Evolutionary conservation across 2,797 vertebrate genomes (phyloP), one percentile per base, ranked within the genome.

Genomic region (Pteropus rufus): DNA sequence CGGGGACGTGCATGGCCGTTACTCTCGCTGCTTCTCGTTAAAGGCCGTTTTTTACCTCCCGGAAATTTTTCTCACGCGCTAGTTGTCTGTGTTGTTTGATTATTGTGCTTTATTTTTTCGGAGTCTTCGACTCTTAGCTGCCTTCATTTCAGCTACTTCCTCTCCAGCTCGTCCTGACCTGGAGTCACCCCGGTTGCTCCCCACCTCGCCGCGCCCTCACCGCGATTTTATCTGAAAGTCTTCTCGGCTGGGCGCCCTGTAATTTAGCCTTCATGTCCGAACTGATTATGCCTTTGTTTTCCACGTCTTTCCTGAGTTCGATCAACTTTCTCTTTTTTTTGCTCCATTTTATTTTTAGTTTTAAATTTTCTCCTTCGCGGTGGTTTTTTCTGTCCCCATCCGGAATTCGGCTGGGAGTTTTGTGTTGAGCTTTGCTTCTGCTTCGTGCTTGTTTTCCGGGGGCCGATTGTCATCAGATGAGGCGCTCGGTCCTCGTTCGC

Each of bases 1-100:
- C 0, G 7, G 58, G n/a, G 19, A 4, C n/a, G 6, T 15, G 6
- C 1, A 2, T 16, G 4, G 58, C 7, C 26, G 2, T 23, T 21
- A 36, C 21, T 44, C n/a, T 21, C 7, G 18, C 70, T 41, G 5
- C n/a, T 65, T 26, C n/a, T 44, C 34, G 9, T 16, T 16, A 34
- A 34, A 49, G 31, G 7, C 41, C 41, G 9, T 23, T 26, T 49
- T 10, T n/a, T 16, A 52, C 21, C 11, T 12, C 24, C 81, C 29
- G 46, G 10, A 46, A 52, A 7, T 36, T 34, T 36, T 36, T 24
- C 60, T 82, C 34, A 15, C 4, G 15, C 36, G 19, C 62, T 29
- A 26, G 80, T 23, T 52, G 52, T 52, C 11, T 23, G 21, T 10
- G 31, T 67, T 10, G 34, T 23, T 4, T 21, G 60, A 19, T 65